phyloP scores from a whole-genome alignment of 1,140 invertebrate genomes.

The Lutraria rhynchaena region DNA sequence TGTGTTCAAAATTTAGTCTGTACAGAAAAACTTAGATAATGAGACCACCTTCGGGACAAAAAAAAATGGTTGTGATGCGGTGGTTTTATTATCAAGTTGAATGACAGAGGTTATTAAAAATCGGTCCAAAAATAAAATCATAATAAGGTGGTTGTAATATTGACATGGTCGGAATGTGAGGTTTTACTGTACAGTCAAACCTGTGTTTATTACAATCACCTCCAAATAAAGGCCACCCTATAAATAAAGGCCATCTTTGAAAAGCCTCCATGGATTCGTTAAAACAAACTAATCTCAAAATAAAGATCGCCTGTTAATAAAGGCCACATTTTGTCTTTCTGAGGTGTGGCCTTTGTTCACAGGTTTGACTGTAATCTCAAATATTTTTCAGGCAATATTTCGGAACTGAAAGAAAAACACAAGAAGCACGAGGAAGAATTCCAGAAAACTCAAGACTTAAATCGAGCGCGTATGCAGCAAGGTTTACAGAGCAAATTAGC shows the following conservation, averaged over 20 bases:
- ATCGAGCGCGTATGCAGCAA: slow-evolving; percentile 79
- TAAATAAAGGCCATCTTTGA: neutral
- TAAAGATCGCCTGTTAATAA: too few relatives aligned
- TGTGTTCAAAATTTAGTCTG: neutral
- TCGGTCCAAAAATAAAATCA: neutral
- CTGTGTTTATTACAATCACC: too few relatives aligned
- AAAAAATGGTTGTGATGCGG: too few relatives aligned
- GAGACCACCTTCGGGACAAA: too few relatives aligned
- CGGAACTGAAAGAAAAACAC: slow-evolving; percentile 78
- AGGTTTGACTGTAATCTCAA: neutral
- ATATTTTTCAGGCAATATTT: slow-evolving; percentile 77
- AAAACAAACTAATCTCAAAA: neutral
- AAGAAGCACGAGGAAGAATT: slow-evolving; percentile 78
- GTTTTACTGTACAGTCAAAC: too few relatives aligned
- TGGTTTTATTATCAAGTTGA: too few relatives aligned
- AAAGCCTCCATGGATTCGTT: neutral
- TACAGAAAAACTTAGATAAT: too few relatives aligned
- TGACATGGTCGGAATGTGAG: too few relatives aligned
- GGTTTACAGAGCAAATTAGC: slow-evolving; percentile 80
- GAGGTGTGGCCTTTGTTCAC: neutral
- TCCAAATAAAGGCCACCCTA: too few relatives aligned
- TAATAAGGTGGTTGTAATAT: neutral
- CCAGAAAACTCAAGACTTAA: slow-evolving; percentile 77
- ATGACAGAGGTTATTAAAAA: neutral
- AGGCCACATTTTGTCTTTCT: neutral